These are phyloP conservation scores for rat (Rattus norvegicus) DNA, from an alignment of 2,113 vertebrate genomes.

Conservation along the genomic window GRCr8 NC_086032.1:91016501-91017000, in stretches of 20 bases:
- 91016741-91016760: not conserved
- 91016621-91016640: not conserved
- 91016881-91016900: not conserved
- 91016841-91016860: too few species aligned
- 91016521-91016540: not conserved
- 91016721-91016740: not conserved
- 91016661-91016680: not conserved
- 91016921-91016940: not conserved
- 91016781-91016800: not conserved
- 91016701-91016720: not conserved
- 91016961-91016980: not conserved
- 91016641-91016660: not conserved
- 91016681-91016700: not conserved
- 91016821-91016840: too few species aligned
- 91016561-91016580: not conserved
- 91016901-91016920: not conserved
- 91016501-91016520: not conserved
- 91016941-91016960: not conserved
- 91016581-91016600: not conserved
- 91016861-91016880: not conserved
- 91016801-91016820: not conserved
- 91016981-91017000: not conserved
- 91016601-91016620: not conserved
- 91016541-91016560: not conserved
- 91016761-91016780: not conserved